Evolutionary conservation across 2,797 vertebrate genomes (phyloP).

Genomic region (Pterois miles): DNA sequence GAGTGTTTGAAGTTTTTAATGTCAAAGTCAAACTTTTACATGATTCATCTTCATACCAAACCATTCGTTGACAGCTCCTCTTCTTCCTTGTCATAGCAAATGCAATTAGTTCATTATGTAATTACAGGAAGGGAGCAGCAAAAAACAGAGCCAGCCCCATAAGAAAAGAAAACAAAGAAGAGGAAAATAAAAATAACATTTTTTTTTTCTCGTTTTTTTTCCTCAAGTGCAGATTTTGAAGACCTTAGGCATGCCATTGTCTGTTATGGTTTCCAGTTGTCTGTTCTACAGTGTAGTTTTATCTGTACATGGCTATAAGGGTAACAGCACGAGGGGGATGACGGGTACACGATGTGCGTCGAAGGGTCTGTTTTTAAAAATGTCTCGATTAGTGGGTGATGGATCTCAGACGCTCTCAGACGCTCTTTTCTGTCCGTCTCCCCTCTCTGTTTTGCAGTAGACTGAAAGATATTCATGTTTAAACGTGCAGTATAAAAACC

Average conservation of each 20-base stretch:
- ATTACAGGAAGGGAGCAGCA: conserved; percentile 75
- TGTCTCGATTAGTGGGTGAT: conserved; percentile 60
- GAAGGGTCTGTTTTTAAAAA: conserved; percentile 61
- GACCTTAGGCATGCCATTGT: conserved; percentile 86
- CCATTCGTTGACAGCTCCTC: conserved; percentile 71
- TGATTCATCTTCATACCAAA: conserved; percentile 84
- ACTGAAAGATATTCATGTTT: conserved; percentile 78
- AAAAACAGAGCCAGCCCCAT: conserved; percentile 69
- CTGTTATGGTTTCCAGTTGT: conserved; percentile 79
- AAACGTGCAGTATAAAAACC: conserved; percentile 86
- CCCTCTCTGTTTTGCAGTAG: conserved; percentile 71
- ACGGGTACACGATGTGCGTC: conserved; percentile 53
- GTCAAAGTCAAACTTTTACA: conserved; percentile 87
- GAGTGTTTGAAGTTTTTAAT: conserved; percentile 84
- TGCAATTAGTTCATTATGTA: conserved; percentile 81
- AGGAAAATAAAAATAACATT: conserved; percentile 57
- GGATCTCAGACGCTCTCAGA: conserved; percentile 24
- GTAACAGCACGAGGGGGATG: conserved; percentile 64
- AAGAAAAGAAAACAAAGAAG: conserved; percentile 70
- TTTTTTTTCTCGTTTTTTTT: conserved; percentile 57
- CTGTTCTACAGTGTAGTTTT: conserved; percentile 80
- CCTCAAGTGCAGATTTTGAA: conserved; percentile 83
- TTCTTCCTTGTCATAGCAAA: conserved; percentile 78
- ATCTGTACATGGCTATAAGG: conserved; percentile 81
- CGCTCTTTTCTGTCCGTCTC: conserved; percentile 51